Percentiles rank a stretch among this genome's conserved stretches.
Evolutionary conservation across 2,888 invertebrate genomes (phyloP).

Genomic region (Deladenus siricidicola): DNA sequence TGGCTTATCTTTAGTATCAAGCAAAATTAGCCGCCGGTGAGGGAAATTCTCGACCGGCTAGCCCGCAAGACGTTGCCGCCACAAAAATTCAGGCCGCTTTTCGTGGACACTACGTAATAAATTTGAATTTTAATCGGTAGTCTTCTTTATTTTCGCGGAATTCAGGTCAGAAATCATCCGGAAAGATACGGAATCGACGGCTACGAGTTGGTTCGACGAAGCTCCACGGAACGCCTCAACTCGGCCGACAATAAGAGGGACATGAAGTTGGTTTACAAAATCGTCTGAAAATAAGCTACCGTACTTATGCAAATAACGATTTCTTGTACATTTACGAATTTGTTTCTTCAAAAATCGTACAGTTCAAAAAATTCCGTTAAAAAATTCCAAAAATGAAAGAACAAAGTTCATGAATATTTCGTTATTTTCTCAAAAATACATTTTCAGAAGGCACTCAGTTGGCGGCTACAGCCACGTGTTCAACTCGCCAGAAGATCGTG

Average conservation of each 20-base stretch:
- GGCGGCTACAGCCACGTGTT: conserved; percentile 40
- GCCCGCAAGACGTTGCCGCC: conserved; percentile 58
- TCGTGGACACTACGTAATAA: conserved; percentile 71
- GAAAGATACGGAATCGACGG: conserved; percentile 71
- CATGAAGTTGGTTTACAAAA: conserved; percentile 41
- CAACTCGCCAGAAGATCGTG: conserved; percentile 49
- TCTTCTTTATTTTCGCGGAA: not conserved
- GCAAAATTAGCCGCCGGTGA: not conserved
- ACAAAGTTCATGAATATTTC: not conserved
- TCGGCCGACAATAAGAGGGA: conserved; percentile 46
- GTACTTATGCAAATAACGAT: too few species aligned
- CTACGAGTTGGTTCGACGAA: conserved; percentile 31
- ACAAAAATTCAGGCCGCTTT: conserved; percentile 85
- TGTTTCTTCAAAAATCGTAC: too few species aligned
- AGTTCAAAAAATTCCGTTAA: too few species aligned
- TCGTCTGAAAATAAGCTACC: too few species aligned
- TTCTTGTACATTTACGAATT: too few species aligned
- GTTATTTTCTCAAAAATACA: not conserved
- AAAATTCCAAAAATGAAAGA: too few species aligned
- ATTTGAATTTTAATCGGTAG: not conserved
- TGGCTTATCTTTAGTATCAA: not conserved
- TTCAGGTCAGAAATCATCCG: conserved; percentile 58
- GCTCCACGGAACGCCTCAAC: conserved; percentile 43
- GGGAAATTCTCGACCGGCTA: conserved; percentile 16
- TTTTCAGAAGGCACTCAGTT: conserved; percentile 44